Percentiles rank a stretch among this genome's conserved stretches.
These are phyloP conservation scores for Drosophila setosimentum DNA, from an alignment of 2,888 invertebrate genomes.

Conservation along the genomic window DNA sequence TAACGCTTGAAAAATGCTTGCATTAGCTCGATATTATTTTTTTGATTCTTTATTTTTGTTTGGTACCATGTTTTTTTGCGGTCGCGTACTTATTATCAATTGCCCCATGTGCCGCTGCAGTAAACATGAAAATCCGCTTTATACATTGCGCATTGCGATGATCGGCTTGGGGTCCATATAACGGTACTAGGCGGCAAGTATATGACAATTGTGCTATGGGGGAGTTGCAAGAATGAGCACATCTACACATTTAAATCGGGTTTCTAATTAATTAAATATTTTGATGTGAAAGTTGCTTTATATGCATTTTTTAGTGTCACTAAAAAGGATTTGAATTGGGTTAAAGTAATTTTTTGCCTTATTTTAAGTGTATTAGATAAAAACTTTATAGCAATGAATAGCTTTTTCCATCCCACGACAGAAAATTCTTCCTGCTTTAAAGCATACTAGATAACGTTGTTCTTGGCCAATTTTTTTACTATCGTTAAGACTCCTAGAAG, in stretches of 20 bases:
- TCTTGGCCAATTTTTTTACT: not conserved
- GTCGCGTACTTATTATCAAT: constrained; percentile 75
- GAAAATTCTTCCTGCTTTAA: not conserved
- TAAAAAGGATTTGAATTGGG: not conserved
- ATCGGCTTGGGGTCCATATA: constrained; percentile 45
- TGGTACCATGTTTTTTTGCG: constrained; percentile 36
- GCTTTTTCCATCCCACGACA: not conserved
- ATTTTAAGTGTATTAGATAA: too few species aligned
- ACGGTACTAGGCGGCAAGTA: constrained; percentile 35
- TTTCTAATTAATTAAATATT: constrained; percentile 2
- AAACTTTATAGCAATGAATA: not conserved
- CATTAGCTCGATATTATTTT: constrained; percentile 32
- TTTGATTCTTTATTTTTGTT: not conserved
- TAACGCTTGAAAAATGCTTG: constrained; percentile 78
- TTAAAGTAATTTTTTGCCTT: not conserved
- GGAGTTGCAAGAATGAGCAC: constrained; percentile 24
- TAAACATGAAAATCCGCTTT: constrained; percentile 75
- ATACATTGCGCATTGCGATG: constrained; percentile 30
- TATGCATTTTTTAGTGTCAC: not conserved
- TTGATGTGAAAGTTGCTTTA: not conserved
- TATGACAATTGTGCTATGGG: constrained; percentile 24
- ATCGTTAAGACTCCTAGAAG: not conserved
- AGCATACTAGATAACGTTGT: not conserved
- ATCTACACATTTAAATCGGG: not conserved
- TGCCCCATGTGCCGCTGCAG: constrained; percentile 58